Evolutionary conservation across 2,888 invertebrate species (phyloP), one percentile per base, ranked within the genome.

Genomic region (Margaritifera margaritifera): DNA sequence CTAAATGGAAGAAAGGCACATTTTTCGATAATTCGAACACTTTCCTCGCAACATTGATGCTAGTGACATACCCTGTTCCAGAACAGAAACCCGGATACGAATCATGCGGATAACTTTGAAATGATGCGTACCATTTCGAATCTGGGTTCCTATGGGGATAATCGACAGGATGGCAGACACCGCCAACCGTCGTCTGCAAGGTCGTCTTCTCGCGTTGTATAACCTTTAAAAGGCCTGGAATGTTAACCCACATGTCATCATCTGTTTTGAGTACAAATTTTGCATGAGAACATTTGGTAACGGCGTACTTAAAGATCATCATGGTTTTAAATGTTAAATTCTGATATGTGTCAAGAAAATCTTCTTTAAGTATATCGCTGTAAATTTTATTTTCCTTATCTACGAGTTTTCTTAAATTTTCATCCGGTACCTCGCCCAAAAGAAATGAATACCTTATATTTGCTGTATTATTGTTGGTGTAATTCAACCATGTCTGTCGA

Each of bases 1-100:
- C 83, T 59, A 83, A 57, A 62, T 79, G 73, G 54, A 82, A 81
- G 67, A 80, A 82, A 4, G 83, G 83, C 4, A 81, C 68, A 59
- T 75, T 58, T 18, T 60, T 66, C 11, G 82, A 82, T 4, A 76
- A 60, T 6, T 68, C 62, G 22, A 71, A 62, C 11, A 83, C 66
- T 53, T 73, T 73, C 6, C 59, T 56, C 0, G 77, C 80, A 6
- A 78, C 73, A 18, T 68, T 55, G 22, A 68, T 61, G 22, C 72
- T 72, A 59, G 77, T 79, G n/a, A 81, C 72, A 63, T 82, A 82
- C 3, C 77, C 78, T 1, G 79, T 77, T 6, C 82, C 82, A 19
- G 82, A 78, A 66, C 82, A 82, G 63, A 75, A 82, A 20, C 78
- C 75, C 15, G 80, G 82, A 67, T 81, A 82, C 6, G 22, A 25